phyloP scores from a whole-genome alignment of 92 coral and sea anemone genomes.

The Hydrozoanthus gracilis region DNA sequence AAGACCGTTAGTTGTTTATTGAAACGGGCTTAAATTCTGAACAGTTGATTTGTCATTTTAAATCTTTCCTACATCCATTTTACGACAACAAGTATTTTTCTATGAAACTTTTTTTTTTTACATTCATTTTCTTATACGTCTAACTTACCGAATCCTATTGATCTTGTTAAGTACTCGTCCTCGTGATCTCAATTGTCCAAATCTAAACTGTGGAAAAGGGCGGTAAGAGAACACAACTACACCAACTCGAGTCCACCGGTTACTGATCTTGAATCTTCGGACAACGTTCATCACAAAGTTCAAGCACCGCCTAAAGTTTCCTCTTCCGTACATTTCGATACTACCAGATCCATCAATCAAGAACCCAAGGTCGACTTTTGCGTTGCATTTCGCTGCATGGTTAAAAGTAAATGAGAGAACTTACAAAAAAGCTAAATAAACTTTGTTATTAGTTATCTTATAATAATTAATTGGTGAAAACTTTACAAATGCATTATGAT shows the following conservation, averaged over 20 bases:
- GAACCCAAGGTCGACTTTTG: conserved; percentile 32
- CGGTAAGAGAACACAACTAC: conserved; percentile 25
- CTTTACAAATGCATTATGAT: no score
- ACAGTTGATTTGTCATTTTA: background rate
- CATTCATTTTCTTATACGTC: background rate
- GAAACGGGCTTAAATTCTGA: no score
- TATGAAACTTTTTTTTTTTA: no score
- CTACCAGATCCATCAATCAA: conserved; percentile 41
- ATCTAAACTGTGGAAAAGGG: conserved; percentile 6
- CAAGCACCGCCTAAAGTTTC: conserved; percentile 30
- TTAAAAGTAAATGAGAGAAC: no score
- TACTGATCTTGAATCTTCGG: conserved; percentile 24
- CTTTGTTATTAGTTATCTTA: no score
- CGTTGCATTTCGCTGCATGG: background rate
- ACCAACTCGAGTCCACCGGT: conserved; percentile 22
- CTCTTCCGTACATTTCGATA: conserved; percentile 26
- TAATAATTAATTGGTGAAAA: no score
- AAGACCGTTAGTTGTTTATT: no score
- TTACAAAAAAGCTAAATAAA: no score
- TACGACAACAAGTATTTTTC: background rate
- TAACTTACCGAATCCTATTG: conserved; percentile 6
- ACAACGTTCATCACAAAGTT: conserved; percentile 44
- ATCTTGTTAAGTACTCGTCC: background rate
- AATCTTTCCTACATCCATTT: background rate
- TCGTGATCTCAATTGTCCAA: conserved; percentile 13